Evolutionary conservation across 2,888 invertebrate species (phyloP), one percentile per base, ranked within the genome.

Genomic region (Drosophila multiciliata): DNA sequence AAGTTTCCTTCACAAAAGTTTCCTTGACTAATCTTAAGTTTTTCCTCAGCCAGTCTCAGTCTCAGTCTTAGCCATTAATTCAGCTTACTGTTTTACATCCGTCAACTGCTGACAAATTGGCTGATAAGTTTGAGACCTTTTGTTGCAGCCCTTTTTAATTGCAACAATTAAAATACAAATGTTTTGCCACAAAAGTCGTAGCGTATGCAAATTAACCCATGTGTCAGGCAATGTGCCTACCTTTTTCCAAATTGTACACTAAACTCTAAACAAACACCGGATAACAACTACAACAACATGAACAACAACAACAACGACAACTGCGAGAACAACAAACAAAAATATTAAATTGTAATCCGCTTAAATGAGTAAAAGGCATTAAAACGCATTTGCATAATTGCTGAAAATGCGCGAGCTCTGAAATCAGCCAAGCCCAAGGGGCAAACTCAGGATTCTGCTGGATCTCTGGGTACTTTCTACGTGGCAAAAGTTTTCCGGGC

Each of bases 331-430:
- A 66, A 79, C 75, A 89, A 83, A 89, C 89, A 88, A 76, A 88
- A 88, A 90, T 90, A 88, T 88, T 88, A 87, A 88, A 91, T 91
- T 92, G 92, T 91, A 91, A 91, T 91, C 91, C 91, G 91, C 91
- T 91, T 91, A 91, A 91, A 91, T 91, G 87, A 87, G 85, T 83
- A 76, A 90, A 92, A 91, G 84, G 91, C 81, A 91, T 91, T 92
- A 91, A 75, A 86, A 78, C 83, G 82, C 87, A 92, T 91, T 91
- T 91, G 82, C 91, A 91, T 92, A 92, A 91, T 92, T 92, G 91
- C 73, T 73, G 68, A 66, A 70, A 81, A 75, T 72, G 73, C 69
- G 77, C 74, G 73, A 72, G 60, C 69, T 50, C 40, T 48, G 62
- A 60, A 73, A 73, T 73, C 73, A 75, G 74, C 48, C 74, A 62